Percentiles rank a stretch among this genome's conserved stretches.
These are phyloP conservation scores for Cyrtodaria siliqua DNA, from an alignment of 2,888 invertebrate genomes.

Conservation along the genomic window DNA sequence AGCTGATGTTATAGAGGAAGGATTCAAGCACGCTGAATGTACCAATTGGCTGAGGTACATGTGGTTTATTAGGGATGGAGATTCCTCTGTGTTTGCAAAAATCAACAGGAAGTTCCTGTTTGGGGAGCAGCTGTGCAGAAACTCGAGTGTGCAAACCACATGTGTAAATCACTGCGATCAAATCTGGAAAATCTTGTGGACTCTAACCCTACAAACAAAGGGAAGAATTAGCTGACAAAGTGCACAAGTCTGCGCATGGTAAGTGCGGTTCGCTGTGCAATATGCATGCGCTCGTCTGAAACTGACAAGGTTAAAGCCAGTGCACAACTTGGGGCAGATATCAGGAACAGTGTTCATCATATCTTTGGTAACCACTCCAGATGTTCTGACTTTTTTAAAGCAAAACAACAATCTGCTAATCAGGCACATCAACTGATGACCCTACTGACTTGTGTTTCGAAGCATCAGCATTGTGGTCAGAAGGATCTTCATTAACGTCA, in stretches of 20 bases:
- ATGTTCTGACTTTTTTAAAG: conserved; percentile 46
- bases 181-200: conserved; percentile 37
- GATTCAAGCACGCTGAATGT: conserved; percentile 50
- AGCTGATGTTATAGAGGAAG: conserved; percentile 51
- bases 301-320: not conserved
- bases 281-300: conserved; percentile 38
- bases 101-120: conserved; percentile 31
- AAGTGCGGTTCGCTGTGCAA: conserved; percentile 43
- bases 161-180: conserved; percentile 34
- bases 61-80: conserved; percentile 35
- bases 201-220: conserved; percentile 31
- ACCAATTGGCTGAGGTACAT: conserved; percentile 56
- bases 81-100: conserved; percentile 35
- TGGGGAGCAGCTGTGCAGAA: conserved; percentile 42
- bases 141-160: conserved; percentile 47
- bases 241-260: conserved; percentile 28
- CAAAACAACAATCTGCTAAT: too few relatives aligned
- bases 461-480: not conserved
- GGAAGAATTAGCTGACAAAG: conserved; percentile 32
- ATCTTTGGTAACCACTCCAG: conserved; percentile 43
- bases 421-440: too few relatives aligned
- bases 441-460: not conserved
- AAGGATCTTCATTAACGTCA: too few relatives aligned
- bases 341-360: conserved; percentile 43
- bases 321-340: conserved; percentile 42